Conservation (phyloP, 2,888 invertebrate genomes). For the Pammene aurita region DNA sequence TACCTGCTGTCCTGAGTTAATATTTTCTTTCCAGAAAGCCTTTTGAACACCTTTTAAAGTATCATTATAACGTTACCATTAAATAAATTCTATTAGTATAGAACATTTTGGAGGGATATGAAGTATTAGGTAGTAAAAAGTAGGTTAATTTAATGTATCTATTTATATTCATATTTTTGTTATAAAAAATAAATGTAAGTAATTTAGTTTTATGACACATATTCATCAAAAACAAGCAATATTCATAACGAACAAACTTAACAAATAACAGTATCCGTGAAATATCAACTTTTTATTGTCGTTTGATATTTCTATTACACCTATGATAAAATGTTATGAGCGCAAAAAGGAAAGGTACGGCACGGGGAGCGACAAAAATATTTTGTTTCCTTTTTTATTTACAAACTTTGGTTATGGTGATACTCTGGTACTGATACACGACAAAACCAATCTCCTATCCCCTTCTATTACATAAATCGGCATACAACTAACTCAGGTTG, state of each 20-base stretch:
- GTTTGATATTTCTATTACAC: conserved; percentile 76
- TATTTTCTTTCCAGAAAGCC: conserved; percentile 66
- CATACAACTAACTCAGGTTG: conserved; percentile 17
- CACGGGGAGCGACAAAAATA: conserved; percentile 59
- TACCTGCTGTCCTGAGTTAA: conserved; percentile 65
- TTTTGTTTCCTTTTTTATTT: conserved; percentile 79
- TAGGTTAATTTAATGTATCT: too few relatives aligned
- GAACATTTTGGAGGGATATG: too few relatives aligned
- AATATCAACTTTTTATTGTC: conserved; percentile 73
- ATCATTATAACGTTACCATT: not conserved
- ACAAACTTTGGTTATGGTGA: conserved; percentile 72
- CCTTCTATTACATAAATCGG: conserved; percentile 49
- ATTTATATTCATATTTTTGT: too few relatives aligned
- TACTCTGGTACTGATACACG: conserved; percentile 65
- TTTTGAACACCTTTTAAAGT: conserved; percentile 17
- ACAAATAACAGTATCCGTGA: conserved; percentile 62
- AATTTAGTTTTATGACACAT: conserved; percentile 32
- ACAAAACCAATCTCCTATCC: conserved; percentile 62
- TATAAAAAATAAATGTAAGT: not conserved
- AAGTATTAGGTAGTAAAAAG: too few relatives aligned
- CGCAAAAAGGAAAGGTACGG: conserved; percentile 52
- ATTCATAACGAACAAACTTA: conserved; percentile 65
- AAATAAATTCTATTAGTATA: not conserved
- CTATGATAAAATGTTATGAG: conserved; percentile 80
- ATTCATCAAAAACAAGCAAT: conserved; percentile 68